phyloP scores from a whole-genome alignment of 2,797 vertebrate genomes.

The Sphenodon punctatus region DNA sequence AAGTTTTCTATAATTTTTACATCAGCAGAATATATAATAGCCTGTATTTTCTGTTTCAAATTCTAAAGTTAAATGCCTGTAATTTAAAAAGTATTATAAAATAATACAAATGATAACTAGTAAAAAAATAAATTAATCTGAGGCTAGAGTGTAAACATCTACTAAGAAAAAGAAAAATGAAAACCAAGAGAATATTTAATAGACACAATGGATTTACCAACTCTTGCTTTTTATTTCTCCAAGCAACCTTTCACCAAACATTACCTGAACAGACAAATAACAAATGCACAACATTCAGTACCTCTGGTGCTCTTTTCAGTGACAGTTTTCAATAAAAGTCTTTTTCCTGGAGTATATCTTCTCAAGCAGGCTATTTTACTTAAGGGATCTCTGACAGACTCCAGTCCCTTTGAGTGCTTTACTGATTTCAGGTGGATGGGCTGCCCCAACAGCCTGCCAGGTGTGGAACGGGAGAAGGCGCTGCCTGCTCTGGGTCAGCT shows the following conservation, averaged over 20 bases:
- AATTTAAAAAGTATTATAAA: slow-evolving; percentile 3
- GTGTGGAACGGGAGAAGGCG: no score
- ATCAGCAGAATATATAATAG: background rate
- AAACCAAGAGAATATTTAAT: background rate
- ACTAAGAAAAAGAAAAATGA: background rate
- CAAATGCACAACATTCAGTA: background rate
- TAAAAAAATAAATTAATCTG: background rate
- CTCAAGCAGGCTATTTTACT: rapidly evolving
- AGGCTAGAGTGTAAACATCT: background rate
- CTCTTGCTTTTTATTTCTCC: background rate
- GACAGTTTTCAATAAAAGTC: background rate
- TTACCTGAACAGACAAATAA: background rate
- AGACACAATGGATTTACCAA: background rate
- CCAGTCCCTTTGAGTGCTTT: background rate
- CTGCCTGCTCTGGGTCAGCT: no score
- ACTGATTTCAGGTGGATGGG: no score
- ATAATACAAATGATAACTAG: background rate
- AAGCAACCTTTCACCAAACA: rapidly evolving
- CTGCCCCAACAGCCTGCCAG: no score
- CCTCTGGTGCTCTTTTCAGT: background rate
- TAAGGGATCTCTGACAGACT: background rate
- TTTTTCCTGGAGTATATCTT: background rate
- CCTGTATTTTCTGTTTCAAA: background rate
- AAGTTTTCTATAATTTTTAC: slow-evolving; percentile 1
- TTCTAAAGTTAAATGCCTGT: background rate